phyloP scores from a whole-genome alignment of 2,888 invertebrate species.

The Chloroclysta siterata region DNA sequence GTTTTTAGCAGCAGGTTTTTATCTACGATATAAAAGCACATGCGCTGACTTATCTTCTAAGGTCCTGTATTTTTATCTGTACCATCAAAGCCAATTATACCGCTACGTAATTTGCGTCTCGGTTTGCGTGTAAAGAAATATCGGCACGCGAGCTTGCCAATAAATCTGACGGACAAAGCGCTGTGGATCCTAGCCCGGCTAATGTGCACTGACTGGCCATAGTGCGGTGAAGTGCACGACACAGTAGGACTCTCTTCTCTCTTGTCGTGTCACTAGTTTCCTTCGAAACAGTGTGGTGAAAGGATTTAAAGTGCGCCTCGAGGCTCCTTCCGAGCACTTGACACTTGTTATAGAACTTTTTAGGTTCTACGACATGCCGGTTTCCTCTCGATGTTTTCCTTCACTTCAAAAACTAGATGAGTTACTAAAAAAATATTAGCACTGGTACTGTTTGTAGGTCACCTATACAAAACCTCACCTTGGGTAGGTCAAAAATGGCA shows the following conservation, averaged over 20 bases:
- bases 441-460: too few species aligned
- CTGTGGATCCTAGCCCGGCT: constrained; percentile 51
- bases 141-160: constrained; percentile 41
- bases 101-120: constrained; percentile 35
- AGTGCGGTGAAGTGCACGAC: constrained; percentile 5
- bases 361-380: too few species aligned
- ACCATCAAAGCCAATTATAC: constrained; percentile 39
- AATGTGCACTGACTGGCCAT: constrained; percentile 56
- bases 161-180: constrained; percentile 53
- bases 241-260: constrained; percentile 11
- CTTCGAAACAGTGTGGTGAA: too few species aligned
- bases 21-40: not conserved
- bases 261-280: too few species aligned
- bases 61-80: constrained; percentile 4
- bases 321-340: too few species aligned
- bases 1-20: not conserved
- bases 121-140: constrained; percentile 37
- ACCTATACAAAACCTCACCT: too few species aligned
- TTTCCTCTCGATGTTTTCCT: too few species aligned
- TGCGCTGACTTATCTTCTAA: not conserved
- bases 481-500: too few species aligned
- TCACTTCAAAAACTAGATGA: too few species aligned
- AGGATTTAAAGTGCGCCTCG: too few species aligned
- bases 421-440: too few species aligned
- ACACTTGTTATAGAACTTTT: too few species aligned